These are phyloP conservation scores for Rhinogobio ventralis DNA, from an alignment of 2,797 vertebrate species.

Conservation along the genomic window DNA sequence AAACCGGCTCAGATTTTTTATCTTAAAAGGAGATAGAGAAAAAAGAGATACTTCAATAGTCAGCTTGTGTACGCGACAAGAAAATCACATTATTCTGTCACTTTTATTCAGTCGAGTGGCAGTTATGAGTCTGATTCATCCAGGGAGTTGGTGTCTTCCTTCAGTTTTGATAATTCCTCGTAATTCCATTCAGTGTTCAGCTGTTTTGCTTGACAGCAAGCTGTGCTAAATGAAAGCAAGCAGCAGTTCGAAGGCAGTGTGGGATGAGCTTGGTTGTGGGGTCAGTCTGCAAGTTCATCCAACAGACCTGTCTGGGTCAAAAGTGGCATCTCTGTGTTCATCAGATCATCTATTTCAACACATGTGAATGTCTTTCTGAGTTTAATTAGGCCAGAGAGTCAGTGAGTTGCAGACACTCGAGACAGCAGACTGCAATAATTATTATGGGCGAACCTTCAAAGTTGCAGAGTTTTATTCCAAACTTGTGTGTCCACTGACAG, in stretches of 20 bases:
- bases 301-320: constrained; percentile 27
- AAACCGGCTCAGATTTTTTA: background rate
- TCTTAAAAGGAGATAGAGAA: background rate
- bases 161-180: constrained; percentile 7
- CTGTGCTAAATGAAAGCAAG: background rate
- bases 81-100: background rate
- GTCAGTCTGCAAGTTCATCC: constrained; percentile 24
- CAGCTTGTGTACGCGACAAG: background rate
- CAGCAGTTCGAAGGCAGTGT: background rate
- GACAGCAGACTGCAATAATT: constrained; percentile 44
- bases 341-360: constrained; percentile 24
- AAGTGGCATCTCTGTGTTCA: constrained; percentile 39
- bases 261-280: background rate
- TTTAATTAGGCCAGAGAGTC: constrained; percentile 42
- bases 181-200: constrained; percentile 7
- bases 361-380: constrained; percentile 5
- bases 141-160: background rate
- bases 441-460: constrained; percentile 34
- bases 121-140: constrained; percentile 13
- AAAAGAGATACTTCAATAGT: background rate
- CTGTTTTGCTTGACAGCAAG: background rate
- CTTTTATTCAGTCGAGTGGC: constrained; percentile 5
- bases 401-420: constrained; percentile 20
- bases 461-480: constrained; percentile 23
- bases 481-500: background rate